Base-by-base conservation (phyloP, 1,140 invertebrate genomes). In the Drosophila insularis region DNA sequence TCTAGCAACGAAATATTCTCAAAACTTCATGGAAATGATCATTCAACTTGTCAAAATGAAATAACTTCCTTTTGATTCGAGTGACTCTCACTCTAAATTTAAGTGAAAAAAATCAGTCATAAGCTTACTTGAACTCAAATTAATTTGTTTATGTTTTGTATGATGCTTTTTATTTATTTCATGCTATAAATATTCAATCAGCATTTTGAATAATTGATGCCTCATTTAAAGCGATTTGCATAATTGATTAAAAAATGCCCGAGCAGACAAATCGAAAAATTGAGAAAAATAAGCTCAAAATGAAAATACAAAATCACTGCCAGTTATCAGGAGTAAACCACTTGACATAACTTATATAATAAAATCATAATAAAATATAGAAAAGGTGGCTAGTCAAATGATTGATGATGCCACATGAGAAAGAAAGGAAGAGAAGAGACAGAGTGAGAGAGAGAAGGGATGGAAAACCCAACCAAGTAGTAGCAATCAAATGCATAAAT, bases 401-500 rank as follows among this genome's bases (percentile, higher is more conserved):
- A 85, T 85, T 81, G 81, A 81, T 86, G 68, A 54, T 71, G 55
- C 63, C 67, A 32, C 72, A 60, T 54, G 60, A 62, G 17, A 59
- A 8, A 17, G 43, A 14, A 0, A 14, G 1, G 17, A 2, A 17
- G 6, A 19, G 17, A 14, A 2, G 43, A 46, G 6, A 46, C 14
- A 19, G 43, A n/a, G 43, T 0, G 17, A 37, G 35, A 10, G 32
- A 37, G 8, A 8, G 2, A 5, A 11, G 17, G 17, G 17, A 8
- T 3, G 43, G 43, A 4, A 43, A 43, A 21, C 2, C 17, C 17
- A 50, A 50, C 5, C 27, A 27, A 50, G 43, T 50, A 77, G 78
- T 80, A 74, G 78, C 78, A 78, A 67, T 68, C 86, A 81, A 78
- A 86, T 85, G 78, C 78, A 86, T 85, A 74, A 76, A 63, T 74